Evolutionary conservation across 1,140 invertebrate species (phyloP).

Genomic region (Leptopilina boulardi): DNA sequence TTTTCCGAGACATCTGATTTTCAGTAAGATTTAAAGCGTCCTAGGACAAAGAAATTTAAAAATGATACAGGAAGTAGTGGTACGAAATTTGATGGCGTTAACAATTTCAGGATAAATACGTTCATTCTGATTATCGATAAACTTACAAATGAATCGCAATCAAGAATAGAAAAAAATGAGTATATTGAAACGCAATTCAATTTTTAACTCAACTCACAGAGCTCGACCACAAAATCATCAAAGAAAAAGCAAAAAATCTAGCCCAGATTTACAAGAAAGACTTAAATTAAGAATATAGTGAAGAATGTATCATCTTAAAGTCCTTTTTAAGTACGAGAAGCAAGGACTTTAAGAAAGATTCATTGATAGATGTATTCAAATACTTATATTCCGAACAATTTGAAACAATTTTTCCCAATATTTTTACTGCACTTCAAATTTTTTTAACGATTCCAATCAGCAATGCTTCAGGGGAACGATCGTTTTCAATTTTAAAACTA

Average conservation of each 20-base stretch:
- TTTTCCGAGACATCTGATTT: neutral
- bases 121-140: neutral
- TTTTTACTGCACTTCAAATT: neutral
- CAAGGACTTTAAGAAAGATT: neutral
- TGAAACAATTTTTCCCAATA: neutral
- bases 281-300: neutral
- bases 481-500: neutral
- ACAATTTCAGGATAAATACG: neutral
- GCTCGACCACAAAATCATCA: too few species aligned
- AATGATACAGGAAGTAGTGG: neutral
- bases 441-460: neutral
- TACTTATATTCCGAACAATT: neutral
- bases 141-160: neutral
- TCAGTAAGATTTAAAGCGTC: neutral
- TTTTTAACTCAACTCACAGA: neutral
- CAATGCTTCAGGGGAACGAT: neutral
- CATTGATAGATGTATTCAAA: neutral
- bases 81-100: neutral
- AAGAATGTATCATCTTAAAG: neutral
- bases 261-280: neutral
- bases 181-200: neutral
- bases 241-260: too few species aligned
- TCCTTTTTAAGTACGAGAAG: neutral
- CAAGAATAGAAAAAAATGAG: neutral
- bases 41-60: neutral